Conservation (phyloP, 2,113 vertebrate genomes). For the Mastomys coucha region DNA sequence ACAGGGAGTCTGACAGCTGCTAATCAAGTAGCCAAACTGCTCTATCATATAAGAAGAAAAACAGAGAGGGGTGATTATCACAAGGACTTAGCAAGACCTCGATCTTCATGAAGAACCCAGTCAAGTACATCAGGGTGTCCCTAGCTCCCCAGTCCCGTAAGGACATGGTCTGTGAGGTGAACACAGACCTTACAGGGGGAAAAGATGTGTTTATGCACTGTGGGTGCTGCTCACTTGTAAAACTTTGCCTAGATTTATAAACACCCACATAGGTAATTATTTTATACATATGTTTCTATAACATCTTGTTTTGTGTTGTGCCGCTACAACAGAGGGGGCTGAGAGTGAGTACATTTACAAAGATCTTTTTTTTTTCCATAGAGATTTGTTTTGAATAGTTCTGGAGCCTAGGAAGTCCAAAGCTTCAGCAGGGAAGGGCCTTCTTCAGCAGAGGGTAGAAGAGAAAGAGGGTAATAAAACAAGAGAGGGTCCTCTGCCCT, state of each 20-base stretch:
- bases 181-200: background rate
- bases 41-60: background rate
- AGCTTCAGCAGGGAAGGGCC: background rate
- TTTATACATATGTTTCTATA: background rate
- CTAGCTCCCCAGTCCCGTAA: background rate
- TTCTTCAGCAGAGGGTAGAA: background rate
- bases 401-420: background rate
- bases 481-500: too few species aligned
- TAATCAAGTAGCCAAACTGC: background rate
- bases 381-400: background rate
- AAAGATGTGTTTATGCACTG: too few species aligned
- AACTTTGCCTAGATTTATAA: background rate
- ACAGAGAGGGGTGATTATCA: too few species aligned
- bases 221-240: background rate
- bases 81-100: background rate
- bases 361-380: background rate
- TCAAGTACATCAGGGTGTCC: background rate
- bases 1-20: background rate
- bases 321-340: background rate
- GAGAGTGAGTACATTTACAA: background rate
- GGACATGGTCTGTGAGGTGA: background rate
- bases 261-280: background rate
- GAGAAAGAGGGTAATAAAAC: fast-evolving
- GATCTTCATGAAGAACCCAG: background rate
- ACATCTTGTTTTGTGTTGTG: background rate